Base-by-base conservation (phyloP, 1,140 invertebrate species). In the Bombus picipes region DNA sequence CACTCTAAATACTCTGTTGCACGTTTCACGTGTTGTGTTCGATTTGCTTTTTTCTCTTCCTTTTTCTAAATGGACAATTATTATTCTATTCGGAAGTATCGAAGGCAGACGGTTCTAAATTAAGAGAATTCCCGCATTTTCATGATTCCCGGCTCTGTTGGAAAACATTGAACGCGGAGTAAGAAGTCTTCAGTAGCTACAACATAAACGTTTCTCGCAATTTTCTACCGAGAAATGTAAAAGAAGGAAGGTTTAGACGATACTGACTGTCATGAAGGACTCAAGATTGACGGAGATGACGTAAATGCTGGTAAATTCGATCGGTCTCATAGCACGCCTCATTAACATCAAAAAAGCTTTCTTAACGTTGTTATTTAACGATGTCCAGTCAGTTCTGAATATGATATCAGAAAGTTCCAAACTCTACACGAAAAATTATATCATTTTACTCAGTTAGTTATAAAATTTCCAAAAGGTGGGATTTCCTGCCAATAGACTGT, bases 131-230 rank as follows among this genome's bases (percentile, higher is more conserved):
- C 1, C 25, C 0, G 62, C 22, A 34, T 41, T 43, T 39, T 62
- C 39, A 77, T 3, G 57, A 85, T 34, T 39, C 15, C 39, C 73
- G 22, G 59, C 13, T 80, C 53, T 76, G 77, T 34, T 90, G 80
- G 57, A 91, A 59, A 71, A 91, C 4, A 28, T 87, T 91, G 18
- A 77, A 91, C 34, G 71, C 76, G 0, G 90, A 89, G 47, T 90
- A 91, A 1, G 90, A 87, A 9, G 75, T 87, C 62, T 91, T 91
- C 1, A 91, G 3, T 9, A 91, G 25, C 90, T 91, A 62, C 2
- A 89, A 87, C 28, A 25, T 12, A 6, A 8, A 22, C 8, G 25
- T 13, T 9, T 25, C 22, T 0, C 0, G 10, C 3, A 37, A 37
- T 10, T 37, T 68, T 68, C 6, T 18, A 37, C 3, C 18, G 4